Evolutionary conservation across 2,797 vertebrate species (phyloP).

Genomic region (Tachyglossus aculeatus): DNA sequence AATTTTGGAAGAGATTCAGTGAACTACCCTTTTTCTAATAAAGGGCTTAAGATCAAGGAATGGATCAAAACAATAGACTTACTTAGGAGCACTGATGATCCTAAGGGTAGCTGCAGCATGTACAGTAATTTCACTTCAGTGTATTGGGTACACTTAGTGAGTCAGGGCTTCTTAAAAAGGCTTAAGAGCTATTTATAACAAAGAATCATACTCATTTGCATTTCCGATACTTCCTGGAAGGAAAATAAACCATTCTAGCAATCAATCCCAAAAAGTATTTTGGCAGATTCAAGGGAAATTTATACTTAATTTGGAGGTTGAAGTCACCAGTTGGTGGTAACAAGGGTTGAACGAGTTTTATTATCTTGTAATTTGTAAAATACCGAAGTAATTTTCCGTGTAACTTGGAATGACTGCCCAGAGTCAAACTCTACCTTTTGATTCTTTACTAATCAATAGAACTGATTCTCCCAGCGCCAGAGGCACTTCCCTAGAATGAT

Average conservation of each 20-base stretch:
- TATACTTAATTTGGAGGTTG: not conserved
- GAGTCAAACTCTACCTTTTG: not conserved
- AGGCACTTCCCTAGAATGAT: not conserved
- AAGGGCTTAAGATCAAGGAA: too few relatives aligned
- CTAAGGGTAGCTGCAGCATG: too few relatives aligned
- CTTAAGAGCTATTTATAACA: not conserved
- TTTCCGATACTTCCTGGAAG: not conserved
- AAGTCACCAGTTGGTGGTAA: not conserved
- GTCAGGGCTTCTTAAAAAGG: not conserved
- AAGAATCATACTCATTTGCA: not conserved
- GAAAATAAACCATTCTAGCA: not conserved
- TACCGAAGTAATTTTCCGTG: not conserved
- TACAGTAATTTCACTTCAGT: too few relatives aligned
- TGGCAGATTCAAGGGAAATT: not conserved
- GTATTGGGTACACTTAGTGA: too few relatives aligned
- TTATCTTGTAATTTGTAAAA: not conserved
- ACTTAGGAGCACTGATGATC: too few relatives aligned
- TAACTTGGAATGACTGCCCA: not conserved
- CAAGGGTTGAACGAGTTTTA: not conserved
- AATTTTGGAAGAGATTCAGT: too few relatives aligned
- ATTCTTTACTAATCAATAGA: slow-evolving; percentile 2
- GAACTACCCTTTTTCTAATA: too few relatives aligned
- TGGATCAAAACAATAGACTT: too few relatives aligned
- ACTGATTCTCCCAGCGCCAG: not conserved
- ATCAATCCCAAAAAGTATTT: not conserved